Evolutionary conservation across 1,140 invertebrate species (phyloP).

Genomic region (Calosoma granatense): DNA sequence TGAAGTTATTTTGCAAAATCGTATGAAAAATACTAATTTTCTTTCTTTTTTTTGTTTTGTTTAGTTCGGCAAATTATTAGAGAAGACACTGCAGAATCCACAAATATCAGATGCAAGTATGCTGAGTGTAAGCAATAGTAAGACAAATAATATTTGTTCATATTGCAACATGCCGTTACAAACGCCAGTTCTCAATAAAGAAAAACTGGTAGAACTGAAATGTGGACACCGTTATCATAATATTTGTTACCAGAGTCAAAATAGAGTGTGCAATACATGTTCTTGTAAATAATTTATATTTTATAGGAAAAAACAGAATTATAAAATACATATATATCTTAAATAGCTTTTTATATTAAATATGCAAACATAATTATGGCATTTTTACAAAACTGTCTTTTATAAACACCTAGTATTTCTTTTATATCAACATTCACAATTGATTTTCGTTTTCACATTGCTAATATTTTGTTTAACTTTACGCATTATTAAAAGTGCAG

Average conservation of each 20-base stretch:
- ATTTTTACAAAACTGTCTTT: background rate
- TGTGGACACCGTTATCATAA: background rate
- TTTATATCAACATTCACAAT: background rate
- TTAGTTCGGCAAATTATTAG: background rate
- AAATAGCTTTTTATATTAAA: conserved; percentile 10
- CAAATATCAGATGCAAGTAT: background rate
- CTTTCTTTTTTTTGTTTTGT: no score
- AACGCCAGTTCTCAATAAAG: background rate
- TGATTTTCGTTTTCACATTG: background rate
- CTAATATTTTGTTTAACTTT: background rate
- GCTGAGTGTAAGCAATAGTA: background rate
- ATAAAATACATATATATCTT: no score
- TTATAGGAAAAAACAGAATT: background rate
- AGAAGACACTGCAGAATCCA: background rate
- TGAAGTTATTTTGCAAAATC: no score
- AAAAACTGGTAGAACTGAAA: background rate
- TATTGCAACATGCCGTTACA: background rate
- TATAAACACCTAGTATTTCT: background rate
- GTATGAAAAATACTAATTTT: no score
- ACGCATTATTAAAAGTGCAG: background rate
- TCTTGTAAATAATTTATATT: background rate
- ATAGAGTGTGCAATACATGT: background rate
- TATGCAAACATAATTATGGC: conserved; percentile 5
- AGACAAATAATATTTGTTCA: background rate
- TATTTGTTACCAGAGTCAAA: background rate